A percentile compares a stretch with the other conserved stretches of the same genome.
These are phyloP conservation scores for Zenarchopterus dispar DNA, from an alignment of 2,797 vertebrate genomes.

Conservation along the genomic window DNA sequence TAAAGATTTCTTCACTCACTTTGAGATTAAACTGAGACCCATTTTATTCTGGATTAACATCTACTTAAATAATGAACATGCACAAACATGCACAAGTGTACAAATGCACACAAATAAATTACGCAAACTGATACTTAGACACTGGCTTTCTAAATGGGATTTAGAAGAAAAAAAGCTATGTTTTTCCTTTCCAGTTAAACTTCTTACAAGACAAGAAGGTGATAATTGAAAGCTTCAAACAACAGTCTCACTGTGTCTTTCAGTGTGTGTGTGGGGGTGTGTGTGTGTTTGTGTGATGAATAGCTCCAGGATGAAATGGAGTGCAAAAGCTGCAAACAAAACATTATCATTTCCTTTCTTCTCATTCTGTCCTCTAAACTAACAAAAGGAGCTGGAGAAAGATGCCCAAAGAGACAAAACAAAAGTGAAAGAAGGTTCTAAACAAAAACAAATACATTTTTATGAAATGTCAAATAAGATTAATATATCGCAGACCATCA, in stretches of 20 bases:
- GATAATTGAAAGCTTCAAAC: constrained; percentile 30
- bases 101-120: too few relatives aligned
- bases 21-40: too few relatives aligned
- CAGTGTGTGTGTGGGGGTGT: neutral
- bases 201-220: constrained; percentile 9
- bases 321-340: constrained; percentile 37
- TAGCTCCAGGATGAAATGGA: constrained; percentile 40
- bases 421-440: constrained; percentile 12
- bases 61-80: too few relatives aligned
- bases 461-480: constrained; percentile 33
- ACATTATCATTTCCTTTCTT: constrained; percentile 20
- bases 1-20: too few relatives aligned
- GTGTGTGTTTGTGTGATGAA: constrained; percentile 29
- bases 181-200: constrained; percentile 10
- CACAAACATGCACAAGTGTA: too few relatives aligned
- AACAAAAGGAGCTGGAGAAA: constrained; percentile 16
- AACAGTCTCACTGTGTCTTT: neutral
- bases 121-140: too few relatives aligned
- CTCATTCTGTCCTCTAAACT: constrained; percentile 8
- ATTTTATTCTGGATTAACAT: too few relatives aligned
- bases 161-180: neutral
- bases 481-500: constrained; percentile 24
- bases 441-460: constrained; percentile 2
- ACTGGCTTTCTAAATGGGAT: too few relatives aligned
- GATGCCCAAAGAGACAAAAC: constrained; percentile 7